Conservation (phyloP, 2,888 invertebrate species). For the Anthophora plumipes region DNA sequence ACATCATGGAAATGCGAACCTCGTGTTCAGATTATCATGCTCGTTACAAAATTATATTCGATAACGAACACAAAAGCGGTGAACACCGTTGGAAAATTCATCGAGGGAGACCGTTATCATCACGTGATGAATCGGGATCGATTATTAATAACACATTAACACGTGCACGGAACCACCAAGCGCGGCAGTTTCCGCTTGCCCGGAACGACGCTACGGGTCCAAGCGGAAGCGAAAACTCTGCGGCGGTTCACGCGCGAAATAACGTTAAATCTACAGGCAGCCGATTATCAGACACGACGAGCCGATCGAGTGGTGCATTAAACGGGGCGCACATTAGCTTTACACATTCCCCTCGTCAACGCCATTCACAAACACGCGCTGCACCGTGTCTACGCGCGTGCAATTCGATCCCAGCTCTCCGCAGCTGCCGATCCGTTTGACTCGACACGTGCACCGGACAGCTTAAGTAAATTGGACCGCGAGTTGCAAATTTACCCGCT, state of each 20-base stretch:
- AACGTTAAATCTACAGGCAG: constrained; percentile 25
- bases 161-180: constrained; percentile 22
- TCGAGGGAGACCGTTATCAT: constrained; percentile 28
- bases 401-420: constrained; percentile 53
- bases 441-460: constrained; percentile 60
- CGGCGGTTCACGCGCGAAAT: constrained; percentile 19
- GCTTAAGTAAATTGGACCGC: constrained; percentile 65
- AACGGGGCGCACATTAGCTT: constrained; percentile 57
- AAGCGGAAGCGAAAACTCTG: constrained; percentile 29
- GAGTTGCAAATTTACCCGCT: constrained; percentile 58
- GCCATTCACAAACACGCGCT: constrained; percentile 28
- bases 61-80: constrained; percentile 24
- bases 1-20: neutral
- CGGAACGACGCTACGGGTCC: neutral
- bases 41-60: constrained; percentile 48
- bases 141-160: constrained; percentile 50
- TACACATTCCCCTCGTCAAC: constrained; percentile 27
- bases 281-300: constrained; percentile 35
- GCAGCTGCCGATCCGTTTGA: constrained; percentile 60
- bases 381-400: constrained; percentile 29
- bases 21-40: neutral
- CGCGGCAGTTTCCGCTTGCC: constrained; percentile 25
- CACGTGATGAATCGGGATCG: constrained; percentile 29
- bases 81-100: constrained; percentile 40
- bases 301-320: constrained; percentile 48